phyloP scores from a whole-genome alignment of 2,113 vertebrate species.

The Empidonax alnorum region DNA sequence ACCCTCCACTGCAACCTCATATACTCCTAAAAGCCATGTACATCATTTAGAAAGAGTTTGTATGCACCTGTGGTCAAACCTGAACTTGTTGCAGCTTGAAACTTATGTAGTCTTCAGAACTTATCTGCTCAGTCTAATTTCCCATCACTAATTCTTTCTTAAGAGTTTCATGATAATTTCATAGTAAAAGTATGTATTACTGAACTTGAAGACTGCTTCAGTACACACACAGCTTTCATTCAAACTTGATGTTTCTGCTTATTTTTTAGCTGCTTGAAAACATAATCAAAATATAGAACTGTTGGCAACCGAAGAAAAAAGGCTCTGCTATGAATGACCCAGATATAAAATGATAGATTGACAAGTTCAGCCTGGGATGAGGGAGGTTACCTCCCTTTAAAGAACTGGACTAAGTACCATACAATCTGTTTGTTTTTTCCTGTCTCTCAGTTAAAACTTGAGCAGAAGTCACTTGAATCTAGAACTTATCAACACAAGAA shows the following conservation, averaged over 20 bases:
- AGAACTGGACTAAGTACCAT: background rate
- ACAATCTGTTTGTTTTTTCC: slow-evolving; percentile 32
- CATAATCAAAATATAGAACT: background rate
- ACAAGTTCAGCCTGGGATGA: background rate
- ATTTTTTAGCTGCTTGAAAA: background rate
- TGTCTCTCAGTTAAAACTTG: slow-evolving; percentile 14
- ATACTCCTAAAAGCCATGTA: background rate
- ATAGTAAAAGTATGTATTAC: background rate
- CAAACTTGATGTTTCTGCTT: background rate
- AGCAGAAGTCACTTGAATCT: background rate
- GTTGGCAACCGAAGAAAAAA: background rate
- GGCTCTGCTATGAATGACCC: background rate
- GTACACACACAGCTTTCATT: background rate
- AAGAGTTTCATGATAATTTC: background rate
- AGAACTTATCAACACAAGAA: slow-evolving; percentile 25
- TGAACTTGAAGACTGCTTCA: background rate
- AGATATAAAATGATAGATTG: background rate
- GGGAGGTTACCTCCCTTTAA: background rate
- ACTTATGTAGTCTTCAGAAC: background rate
- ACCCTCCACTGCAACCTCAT: background rate
- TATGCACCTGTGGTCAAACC: background rate
- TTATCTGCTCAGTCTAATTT: background rate
- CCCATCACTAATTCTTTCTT: background rate
- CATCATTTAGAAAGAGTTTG: background rate
- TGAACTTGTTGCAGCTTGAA: background rate